phyloP scores from a whole-genome alignment of 1,140 invertebrate genomes.

The Holcopasites calliopsidis region DNA sequence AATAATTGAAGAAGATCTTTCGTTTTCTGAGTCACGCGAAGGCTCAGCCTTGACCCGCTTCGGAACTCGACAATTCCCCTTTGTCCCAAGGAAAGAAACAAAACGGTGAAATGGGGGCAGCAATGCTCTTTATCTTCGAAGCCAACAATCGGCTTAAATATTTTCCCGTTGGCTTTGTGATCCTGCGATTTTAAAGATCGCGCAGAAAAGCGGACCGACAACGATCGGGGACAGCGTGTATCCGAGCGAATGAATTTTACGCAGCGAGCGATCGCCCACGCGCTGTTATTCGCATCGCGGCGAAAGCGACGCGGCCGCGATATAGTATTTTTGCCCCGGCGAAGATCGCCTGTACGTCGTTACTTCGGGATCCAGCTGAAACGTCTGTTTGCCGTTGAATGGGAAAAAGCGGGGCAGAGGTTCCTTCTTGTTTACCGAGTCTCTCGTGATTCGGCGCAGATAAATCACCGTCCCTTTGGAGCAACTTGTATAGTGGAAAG shows the following conservation, averaged over 20 bases:
- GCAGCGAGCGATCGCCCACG: slow-evolving; percentile 6
- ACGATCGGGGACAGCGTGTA: background rate
- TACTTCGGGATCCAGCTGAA: background rate
- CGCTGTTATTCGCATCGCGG: slow-evolving; percentile 22
- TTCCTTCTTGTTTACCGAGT: background rate
- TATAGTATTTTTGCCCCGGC: slow-evolving; percentile 10
- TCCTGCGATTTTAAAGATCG: slow-evolving; percentile 2
- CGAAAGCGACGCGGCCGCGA: slow-evolving; percentile 8
- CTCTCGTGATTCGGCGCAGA: background rate
- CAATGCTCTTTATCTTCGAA: background rate
- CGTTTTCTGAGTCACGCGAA: background rate
- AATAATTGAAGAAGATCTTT: background rate
- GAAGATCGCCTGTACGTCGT: background rate
- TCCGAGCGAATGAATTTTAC: slow-evolving; percentile 11
- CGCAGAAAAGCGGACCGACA: slow-evolving; percentile 1
- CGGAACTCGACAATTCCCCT: background rate
- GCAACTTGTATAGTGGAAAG: background rate
- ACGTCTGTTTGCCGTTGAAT: background rate
- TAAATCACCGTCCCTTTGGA: slow-evolving; percentile 1
- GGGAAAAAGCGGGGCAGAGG: background rate
- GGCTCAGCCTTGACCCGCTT: slow-evolving; percentile 1
- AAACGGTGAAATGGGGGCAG: background rate
- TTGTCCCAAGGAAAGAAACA: too few species aligned
- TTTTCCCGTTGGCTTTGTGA: background rate
- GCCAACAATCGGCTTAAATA: background rate